Conservation (phyloP, 2,797 vertebrate genomes). For the Acrossocheilus wenchowensis region DNA sequence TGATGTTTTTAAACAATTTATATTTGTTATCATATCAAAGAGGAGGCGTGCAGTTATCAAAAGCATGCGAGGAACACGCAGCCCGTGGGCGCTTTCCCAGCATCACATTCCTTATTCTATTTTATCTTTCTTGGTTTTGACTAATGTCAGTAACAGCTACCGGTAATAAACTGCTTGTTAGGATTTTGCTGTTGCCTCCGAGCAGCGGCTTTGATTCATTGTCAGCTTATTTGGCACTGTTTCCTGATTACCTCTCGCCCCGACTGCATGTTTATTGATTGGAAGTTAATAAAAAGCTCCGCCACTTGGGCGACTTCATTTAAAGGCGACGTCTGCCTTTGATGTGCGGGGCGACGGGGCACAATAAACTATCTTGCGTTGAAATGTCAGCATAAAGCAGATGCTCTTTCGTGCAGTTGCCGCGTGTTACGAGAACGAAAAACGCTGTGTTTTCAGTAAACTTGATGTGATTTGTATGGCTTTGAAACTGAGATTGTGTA, state of each 20-base stretch:
- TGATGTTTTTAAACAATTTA: conserved; percentile 98
- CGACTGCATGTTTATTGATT: conserved; percentile 99
- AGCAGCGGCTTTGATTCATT: conserved; percentile 97
- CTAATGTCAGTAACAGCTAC: conserved; percentile 99
- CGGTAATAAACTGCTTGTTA: conserved; percentile 99
- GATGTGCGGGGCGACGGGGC: conserved; percentile 86
- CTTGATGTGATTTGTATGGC: background rate
- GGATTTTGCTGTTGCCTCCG: conserved; percentile 92
- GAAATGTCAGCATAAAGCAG: conserved; percentile 41
- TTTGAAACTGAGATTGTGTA: conserved; percentile 17
- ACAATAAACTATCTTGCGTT: conserved; percentile 25
- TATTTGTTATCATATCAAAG: conserved; percentile 99
- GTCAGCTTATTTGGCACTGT: conserved; percentile 95
- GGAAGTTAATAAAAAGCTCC: conserved; percentile 92
- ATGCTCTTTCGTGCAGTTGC: background rate
- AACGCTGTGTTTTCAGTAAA: conserved; percentile 17
- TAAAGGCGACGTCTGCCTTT: conserved; percentile 87
- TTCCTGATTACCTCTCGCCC: conserved; percentile 95
- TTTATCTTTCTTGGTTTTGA: conserved; percentile 99
- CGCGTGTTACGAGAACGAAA: background rate
- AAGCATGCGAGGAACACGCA: conserved; percentile 85
- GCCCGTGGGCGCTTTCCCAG: conserved; percentile 89
- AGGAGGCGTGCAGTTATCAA: conserved; percentile 91
- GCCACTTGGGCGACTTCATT: conserved; percentile 75
- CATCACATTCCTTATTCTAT: conserved; percentile 96